Evolutionary conservation across 2,113 vertebrate species (phyloP).

Genomic region (Cavia porcellus): DNA sequence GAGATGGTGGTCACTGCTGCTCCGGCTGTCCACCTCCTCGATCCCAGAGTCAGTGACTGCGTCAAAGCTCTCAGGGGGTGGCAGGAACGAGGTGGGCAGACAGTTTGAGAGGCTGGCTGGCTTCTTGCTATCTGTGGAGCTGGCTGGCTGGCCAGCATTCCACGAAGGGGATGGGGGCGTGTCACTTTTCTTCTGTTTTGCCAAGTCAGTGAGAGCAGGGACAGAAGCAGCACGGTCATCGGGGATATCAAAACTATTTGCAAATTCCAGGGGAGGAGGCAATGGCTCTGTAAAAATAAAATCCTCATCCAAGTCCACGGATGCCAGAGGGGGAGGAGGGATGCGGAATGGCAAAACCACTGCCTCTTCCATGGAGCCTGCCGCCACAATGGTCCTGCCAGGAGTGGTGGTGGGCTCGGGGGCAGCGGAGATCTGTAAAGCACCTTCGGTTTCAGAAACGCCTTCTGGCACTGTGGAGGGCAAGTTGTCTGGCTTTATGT

Average conservation of each 20-base stretch:
- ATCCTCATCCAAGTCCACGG: slow-evolving; percentile 97
- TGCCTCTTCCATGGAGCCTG: slow-evolving; percentile 94
- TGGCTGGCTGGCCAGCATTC: slow-evolving; percentile 85
- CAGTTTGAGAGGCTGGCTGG: slow-evolving; percentile 91
- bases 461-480: slow-evolving; percentile 88
- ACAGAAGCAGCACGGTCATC: slow-evolving; percentile 91
- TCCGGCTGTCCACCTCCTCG: slow-evolving; percentile 96
- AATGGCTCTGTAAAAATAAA: slow-evolving; percentile 97
- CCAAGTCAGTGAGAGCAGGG: slow-evolving; percentile 89
- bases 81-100: slow-evolving; percentile 92
- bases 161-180: slow-evolving; percentile 84
- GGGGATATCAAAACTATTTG: slow-evolving; percentile 98
- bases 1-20: slow-evolving; percentile 95
- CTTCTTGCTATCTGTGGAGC: slow-evolving; percentile 89
- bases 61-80: slow-evolving; percentile 93
- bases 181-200: slow-evolving; percentile 91
- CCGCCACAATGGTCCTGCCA: slow-evolving; percentile 91
- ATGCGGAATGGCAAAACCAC: slow-evolving; percentile 96
- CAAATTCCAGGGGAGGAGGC: slow-evolving; percentile 97
- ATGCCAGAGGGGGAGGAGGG: slow-evolving; percentile 95
- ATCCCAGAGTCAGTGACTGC: slow-evolving; percentile 95
- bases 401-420: slow-evolving; percentile 85
- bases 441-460: slow-evolving; percentile 86
- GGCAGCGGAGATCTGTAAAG: slow-evolving; percentile 83
- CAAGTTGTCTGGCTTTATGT: slow-evolving; percentile 83